Conservation (phyloP, 2,888 invertebrate species). For the Scaptomyza polygonia region DNA sequence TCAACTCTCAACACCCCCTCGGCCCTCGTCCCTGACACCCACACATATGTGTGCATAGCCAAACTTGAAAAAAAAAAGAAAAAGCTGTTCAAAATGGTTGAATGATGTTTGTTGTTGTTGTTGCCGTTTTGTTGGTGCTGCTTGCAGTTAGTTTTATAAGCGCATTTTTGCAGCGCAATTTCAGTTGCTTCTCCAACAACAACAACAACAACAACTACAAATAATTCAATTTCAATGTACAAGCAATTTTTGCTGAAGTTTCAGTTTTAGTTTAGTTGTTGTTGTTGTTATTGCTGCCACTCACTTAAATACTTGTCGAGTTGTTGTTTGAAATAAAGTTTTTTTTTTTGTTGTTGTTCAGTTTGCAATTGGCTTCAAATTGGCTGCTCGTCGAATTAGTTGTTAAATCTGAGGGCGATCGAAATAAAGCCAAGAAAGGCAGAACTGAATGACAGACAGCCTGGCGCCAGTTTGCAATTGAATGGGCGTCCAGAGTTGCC, state of each 20-base stretch:
- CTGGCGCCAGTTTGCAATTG: constrained; percentile 59
- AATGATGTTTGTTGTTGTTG: constrained; percentile 44
- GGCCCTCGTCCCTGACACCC: constrained; percentile 6
- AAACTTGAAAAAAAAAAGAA: constrained; percentile 53
- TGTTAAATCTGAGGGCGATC: constrained; percentile 16
- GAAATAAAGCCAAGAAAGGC: not conserved
- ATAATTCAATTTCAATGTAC: constrained; percentile 76
- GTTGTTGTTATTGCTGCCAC: constrained; percentile 47
- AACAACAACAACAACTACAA: constrained; percentile 38
- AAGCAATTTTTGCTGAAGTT: constrained; percentile 57
- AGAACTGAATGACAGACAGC: constrained; percentile 14
- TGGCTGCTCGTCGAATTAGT: constrained; percentile 73
- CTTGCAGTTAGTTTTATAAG: constrained; percentile 44
- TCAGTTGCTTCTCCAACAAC: constrained; percentile 35
- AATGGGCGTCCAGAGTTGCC: constrained; percentile 19
- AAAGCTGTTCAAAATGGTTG: constrained; percentile 71
- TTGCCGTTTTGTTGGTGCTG: constrained; percentile 32
- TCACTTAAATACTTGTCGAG: constrained; percentile 75
- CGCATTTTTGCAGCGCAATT: constrained; percentile 66
- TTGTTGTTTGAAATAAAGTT: constrained; percentile 65
- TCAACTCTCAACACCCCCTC: not conserved
- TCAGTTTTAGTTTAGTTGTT: constrained; percentile 30
- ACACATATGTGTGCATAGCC: constrained; percentile 24
- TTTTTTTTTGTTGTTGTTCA: too few relatives aligned
- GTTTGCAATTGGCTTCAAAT: constrained; percentile 75